Evolutionary conservation across 1,140 invertebrate species (phyloP).

Genomic region (Gonioctena quinquepunctata): DNA sequence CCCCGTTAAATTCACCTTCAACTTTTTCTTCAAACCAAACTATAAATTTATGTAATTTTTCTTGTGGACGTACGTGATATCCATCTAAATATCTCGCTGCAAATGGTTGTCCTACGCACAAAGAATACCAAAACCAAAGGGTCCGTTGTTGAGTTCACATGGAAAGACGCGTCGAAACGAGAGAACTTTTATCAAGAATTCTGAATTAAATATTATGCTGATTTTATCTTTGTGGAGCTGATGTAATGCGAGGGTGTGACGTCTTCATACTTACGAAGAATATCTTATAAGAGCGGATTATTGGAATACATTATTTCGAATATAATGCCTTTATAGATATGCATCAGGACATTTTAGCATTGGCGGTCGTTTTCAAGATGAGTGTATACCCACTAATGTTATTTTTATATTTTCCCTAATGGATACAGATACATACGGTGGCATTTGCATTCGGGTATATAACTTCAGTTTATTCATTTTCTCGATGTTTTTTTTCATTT

Average conservation of each 20-base stretch:
- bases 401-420: no score
- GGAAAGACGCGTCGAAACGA: not conserved
- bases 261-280: not conserved
- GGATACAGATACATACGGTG: no score
- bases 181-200: conserved; percentile 3
- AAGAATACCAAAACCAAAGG: not conserved
- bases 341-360: not conserved
- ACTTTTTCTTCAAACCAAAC: conserved; percentile 14
- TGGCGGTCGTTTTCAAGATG: no score
- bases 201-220: conserved; percentile 6
- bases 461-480: no score
- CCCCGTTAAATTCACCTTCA: conserved; percentile 5
- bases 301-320: not conserved
- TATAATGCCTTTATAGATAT: not conserved
- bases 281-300: not conserved
- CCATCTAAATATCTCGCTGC: not conserved
- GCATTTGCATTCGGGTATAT: no score
- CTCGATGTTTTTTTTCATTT: no score
- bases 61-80: conserved; percentile 13
- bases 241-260: not conserved
- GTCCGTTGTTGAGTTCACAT: not conserved
- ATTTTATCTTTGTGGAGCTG: not conserved
- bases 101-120: not conserved
- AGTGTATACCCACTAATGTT: no score
- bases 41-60: conserved; percentile 17